phyloP scores from a whole-genome alignment of 2,113 vertebrate species.

The Plectropomus leopardus region DNA sequence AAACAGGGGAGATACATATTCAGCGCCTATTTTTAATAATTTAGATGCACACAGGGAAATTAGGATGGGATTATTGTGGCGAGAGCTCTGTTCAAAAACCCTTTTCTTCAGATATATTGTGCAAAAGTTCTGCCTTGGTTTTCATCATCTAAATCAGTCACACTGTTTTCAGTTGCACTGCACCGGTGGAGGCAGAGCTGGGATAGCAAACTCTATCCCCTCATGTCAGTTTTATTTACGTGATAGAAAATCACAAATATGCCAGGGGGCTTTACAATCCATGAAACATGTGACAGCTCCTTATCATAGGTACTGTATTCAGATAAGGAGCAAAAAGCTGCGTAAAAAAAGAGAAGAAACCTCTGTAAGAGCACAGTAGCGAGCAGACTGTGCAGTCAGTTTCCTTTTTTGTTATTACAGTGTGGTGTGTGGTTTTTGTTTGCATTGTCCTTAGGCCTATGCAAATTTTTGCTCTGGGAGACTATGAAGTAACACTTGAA shows the following conservation, averaged over 20 bases:
- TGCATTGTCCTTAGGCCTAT: background rate
- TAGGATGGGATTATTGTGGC: background rate
- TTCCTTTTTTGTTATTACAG: background rate
- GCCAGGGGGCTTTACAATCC: background rate
- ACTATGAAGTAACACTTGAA: constrained; percentile 13
- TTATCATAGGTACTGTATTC: background rate
- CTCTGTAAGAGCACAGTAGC: background rate
- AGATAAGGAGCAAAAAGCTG: background rate
- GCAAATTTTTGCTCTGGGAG: background rate
- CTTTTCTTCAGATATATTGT: background rate
- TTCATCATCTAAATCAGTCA: background rate
- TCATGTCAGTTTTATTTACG: background rate
- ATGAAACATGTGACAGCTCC: background rate
- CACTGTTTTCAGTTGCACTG: background rate
- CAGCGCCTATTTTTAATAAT: constrained; percentile 1
- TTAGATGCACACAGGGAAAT: constrained; percentile 7
- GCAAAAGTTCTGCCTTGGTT: background rate
- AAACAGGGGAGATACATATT: constrained; percentile 3
- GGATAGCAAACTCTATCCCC: background rate
- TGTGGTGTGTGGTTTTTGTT: background rate
- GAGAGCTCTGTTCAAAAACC: background rate
- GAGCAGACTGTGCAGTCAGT: background rate
- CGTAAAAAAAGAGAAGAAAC: background rate
- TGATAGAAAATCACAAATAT: constrained; percentile 20
- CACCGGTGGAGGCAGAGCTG: background rate